Base-by-base conservation (phyloP, 92 coral and sea anemone genomes). In the Siderastrea siderea region DNA sequence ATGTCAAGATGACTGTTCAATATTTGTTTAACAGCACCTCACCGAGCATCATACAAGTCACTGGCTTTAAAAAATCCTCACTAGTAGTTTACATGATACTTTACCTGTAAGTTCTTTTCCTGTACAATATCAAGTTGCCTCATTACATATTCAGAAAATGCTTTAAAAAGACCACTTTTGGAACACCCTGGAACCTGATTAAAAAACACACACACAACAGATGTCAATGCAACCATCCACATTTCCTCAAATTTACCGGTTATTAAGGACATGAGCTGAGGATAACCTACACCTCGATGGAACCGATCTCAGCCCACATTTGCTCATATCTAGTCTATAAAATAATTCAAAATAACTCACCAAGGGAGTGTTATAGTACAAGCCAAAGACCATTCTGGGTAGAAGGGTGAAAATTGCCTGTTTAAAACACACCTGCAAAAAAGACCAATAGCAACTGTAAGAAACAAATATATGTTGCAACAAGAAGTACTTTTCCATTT, bases 331-430 rank as follows among this genome's bases (percentile, higher is more conserved):
- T 26, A 26, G 38, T 26, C 38, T 26, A 26, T 26, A 26, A 26
- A 26, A 26, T 26, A 26, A 26, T 26, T 26, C 38, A 38, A 61
- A 16, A 9, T 3, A 61, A 86, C 95, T 68, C n/a, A 96, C 99
- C 98, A 96, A 61, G 7, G 99, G 99, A 9, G 99, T 96, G 88
- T 96, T 96, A 84, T 96, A 96, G 86, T 71, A 96, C 47, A 96
- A 86, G 46, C 99, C 99, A 92, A 95, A 96, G 52, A 91, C 93
- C 99, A 96, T 96, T 85, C 99, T 89, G 47, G 99, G 99, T 1
- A 96, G 84, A 53, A 96, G 94, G 0, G 99, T 84, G 81, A 96
- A 96, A 46, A 96, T 96, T 3, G 99, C 99, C n/a, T 88, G 94
- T 84, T 88, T 95, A 54, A 96, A 96, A 80, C 99, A 96, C 71